Percentiles rank a stretch among this genome's conserved stretches.
These are phyloP conservation scores for Calliopum simillimum DNA, from an alignment of 2,888 invertebrate species.

Conservation along the genomic window DNA sequence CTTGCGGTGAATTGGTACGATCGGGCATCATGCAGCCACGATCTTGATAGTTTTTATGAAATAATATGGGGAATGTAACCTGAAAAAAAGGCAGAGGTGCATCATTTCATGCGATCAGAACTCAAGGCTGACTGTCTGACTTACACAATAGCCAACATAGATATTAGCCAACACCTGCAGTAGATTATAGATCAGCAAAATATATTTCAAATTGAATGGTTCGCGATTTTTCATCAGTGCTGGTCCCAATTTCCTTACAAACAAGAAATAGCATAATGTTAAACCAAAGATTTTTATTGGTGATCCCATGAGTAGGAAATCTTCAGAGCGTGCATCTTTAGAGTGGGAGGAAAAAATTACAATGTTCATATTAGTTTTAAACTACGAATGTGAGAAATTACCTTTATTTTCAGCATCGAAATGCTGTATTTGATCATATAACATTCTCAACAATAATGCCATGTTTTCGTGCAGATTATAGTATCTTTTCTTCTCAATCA, in stretches of 20 bases:
- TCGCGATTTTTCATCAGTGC: conserved; percentile 74
- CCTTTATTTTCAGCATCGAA: conserved; percentile 10
- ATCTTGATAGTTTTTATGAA: background rate
- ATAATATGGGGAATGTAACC: background rate
- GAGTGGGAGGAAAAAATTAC: too few relatives aligned
- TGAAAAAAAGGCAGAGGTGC: background rate
- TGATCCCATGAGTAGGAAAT: conserved; percentile 74
- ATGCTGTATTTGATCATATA: background rate
- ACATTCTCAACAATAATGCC: background rate
- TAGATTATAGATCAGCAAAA: conserved; percentile 76
- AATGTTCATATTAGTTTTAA: too few relatives aligned
- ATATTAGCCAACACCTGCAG: conserved; percentile 73
- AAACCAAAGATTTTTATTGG: conserved; percentile 73
- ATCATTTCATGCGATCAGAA: too few relatives aligned
- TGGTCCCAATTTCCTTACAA: conserved; percentile 78
- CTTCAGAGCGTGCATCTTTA: conserved; percentile 74
- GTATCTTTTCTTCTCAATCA: too few relatives aligned
- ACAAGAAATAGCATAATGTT: conserved; percentile 73
- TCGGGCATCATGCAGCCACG: conserved; percentile 28
- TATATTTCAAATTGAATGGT: conserved; percentile 73
- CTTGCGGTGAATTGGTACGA: background rate
- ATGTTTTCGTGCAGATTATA: background rate
- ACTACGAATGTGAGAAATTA: too few relatives aligned
- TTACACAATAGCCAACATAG: background rate
- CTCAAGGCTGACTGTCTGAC: background rate